Conservation (phyloP, 2,888 invertebrate species). For the Auanema freiburgensis region DNA sequence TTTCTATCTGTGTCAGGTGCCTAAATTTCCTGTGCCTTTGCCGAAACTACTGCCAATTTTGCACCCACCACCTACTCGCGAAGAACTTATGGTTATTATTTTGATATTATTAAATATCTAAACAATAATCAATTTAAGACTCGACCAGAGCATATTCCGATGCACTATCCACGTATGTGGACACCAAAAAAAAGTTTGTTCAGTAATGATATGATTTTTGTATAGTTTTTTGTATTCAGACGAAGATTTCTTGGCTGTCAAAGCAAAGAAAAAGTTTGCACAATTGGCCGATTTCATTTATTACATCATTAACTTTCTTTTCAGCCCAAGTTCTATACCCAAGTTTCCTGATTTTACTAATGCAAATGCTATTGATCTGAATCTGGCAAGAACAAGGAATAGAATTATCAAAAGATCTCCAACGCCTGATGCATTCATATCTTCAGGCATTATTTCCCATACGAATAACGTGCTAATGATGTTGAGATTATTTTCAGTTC, state of each 20-base stretch:
- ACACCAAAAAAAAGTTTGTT: background rate
- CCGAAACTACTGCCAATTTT: conserved; percentile 12
- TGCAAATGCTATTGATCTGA: too few relatives aligned
- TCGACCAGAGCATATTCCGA: conserved; percentile 23
- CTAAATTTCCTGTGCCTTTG: conserved; percentile 15
- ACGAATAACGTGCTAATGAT: too few relatives aligned
- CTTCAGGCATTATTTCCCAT: too few relatives aligned
- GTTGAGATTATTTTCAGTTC: too few relatives aligned
- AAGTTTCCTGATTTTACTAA: too few relatives aligned
- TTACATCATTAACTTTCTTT: too few relatives aligned
- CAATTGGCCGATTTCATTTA: background rate
- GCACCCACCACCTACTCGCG: conserved; percentile 17
- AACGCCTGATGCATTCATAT: too few relatives aligned
- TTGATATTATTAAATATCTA: conserved; percentile 1
- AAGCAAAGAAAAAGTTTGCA: too few relatives aligned
- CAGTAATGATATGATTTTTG: background rate
- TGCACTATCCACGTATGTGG: conserved; percentile 3
- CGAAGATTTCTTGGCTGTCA: conserved; percentile 17
- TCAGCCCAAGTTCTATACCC: too few relatives aligned
- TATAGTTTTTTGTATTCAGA: conserved; percentile 1
- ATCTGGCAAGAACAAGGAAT: too few relatives aligned
- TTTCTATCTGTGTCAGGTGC: background rate
- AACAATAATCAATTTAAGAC: conserved; percentile 11
- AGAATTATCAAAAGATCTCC: too few relatives aligned
- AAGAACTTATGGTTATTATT: conserved; percentile 16